Conservation (phyloP, 2,888 invertebrate genomes). For the Pristionchus arcanus region DNA sequence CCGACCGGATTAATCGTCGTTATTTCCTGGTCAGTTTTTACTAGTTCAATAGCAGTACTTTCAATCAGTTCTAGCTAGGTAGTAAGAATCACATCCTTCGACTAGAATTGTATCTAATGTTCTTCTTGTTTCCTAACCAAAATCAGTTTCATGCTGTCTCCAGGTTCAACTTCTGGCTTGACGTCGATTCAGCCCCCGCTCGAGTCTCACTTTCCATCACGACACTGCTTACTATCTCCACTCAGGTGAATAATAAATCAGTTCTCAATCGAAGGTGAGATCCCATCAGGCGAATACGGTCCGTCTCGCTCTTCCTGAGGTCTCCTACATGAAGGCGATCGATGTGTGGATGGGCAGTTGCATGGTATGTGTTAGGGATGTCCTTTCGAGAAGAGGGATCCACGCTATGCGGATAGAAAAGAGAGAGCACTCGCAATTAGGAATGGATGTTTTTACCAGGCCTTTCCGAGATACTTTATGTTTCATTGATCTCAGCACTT, state of each 20-base stretch:
- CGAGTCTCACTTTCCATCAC: slow-evolving; percentile 77
- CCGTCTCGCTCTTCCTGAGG: slow-evolving; percentile 77
- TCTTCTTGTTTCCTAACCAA: no score
- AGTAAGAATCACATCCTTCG: no score
- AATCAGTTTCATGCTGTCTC: not conserved
- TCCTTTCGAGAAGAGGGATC: no score
- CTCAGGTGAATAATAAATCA: slow-evolving; percentile 51
- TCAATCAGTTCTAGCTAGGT: no score
- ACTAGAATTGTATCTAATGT: no score
- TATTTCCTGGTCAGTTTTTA: slow-evolving; percentile 81
- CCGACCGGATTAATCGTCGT: slow-evolving; percentile 83
- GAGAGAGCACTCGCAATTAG: no score
- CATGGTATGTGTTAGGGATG: slow-evolving; percentile 63
- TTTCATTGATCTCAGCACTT: not conserved
- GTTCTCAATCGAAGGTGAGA: not conserved
- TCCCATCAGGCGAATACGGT: slow-evolving; percentile 74
- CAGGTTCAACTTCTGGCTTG: slow-evolving; percentile 79
- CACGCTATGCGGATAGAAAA: no score
- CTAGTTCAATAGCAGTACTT: no score
- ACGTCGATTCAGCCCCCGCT: slow-evolving; percentile 78
- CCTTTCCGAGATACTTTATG: not conserved
- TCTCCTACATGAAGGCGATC: slow-evolving; percentile 80
- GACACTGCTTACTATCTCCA: slow-evolving; percentile 74
- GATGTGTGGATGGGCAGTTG: slow-evolving; percentile 80
- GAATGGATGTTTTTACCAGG: no score